Evolutionary conservation across 2,797 vertebrate species (phyloP).

Genomic region (Sternarchorhynchus goeldii): DNA sequence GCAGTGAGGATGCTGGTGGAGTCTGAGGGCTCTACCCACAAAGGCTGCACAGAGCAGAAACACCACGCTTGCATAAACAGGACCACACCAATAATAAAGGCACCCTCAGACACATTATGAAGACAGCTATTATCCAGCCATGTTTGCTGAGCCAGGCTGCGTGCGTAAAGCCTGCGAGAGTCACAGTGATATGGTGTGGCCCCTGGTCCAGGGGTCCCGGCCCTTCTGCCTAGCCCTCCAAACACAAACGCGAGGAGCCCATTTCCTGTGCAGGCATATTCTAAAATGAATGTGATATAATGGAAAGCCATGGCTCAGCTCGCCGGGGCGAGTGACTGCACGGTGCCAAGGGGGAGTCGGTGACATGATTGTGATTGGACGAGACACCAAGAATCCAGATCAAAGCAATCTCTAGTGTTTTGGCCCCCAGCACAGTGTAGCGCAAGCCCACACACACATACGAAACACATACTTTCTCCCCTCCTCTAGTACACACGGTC

Average conservation of each 20-base stretch:
- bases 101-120: neutral
- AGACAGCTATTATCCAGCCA: neutral
- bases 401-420: conserved; percentile 86
- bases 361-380: conserved; percentile 85
- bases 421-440: conserved; percentile 79
- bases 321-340: conserved; percentile 77
- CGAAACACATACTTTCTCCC: conserved; percentile 57
- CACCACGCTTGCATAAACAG: neutral
- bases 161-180: conserved; percentile 7
- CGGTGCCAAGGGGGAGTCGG: conserved; percentile 75
- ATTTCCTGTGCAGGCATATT: conserved; percentile 71
- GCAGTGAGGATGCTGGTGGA: conserved; percentile 12
- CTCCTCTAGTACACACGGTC: conserved; percentile 15
- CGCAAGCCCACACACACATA: conserved; percentile 72
- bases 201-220: conserved; percentile 22
- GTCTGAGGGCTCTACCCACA: conserved; percentile 10
- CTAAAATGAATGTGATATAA: conserved; percentile 75
- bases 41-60: neutral
- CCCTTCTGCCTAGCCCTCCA: conserved; percentile 39
- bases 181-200: conserved; percentile 25
- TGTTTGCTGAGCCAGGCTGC: neutral
- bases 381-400: conserved; percentile 83
- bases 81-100: neutral
- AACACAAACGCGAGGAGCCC: conserved; percentile 62
- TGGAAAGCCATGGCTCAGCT: conserved; percentile 73